A percentile compares a stretch with the other conserved stretches of the same genome.
Conservation (phyloP, 30 jellyfish, hydroid and myxozoan species). For the Catostylus mosaicus region DNA sequence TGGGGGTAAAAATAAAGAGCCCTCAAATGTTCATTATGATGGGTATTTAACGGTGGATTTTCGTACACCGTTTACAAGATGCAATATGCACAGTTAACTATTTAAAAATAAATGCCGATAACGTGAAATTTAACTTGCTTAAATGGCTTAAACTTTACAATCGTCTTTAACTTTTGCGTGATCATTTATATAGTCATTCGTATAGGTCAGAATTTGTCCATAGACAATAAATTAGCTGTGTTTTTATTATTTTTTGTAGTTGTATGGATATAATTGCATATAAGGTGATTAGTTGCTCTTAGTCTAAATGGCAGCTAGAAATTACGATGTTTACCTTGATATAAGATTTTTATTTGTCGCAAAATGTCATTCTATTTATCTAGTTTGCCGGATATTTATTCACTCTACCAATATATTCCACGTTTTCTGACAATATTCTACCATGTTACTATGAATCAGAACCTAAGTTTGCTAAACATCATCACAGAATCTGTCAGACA, state of each 20-base stretch:
- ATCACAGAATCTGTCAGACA: too few relatives aligned
- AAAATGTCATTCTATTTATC: constrained; percentile 61
- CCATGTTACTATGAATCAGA: background rate
- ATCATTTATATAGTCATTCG: constrained; percentile 29
- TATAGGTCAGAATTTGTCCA: constrained; percentile 61
- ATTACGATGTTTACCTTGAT: constrained; percentile 57
- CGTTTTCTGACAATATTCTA: constrained; percentile 9
- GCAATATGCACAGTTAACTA: background rate
- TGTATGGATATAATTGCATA: constrained; percentile 55
- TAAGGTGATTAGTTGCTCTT: constrained; percentile 39
- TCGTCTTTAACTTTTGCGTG: constrained; percentile 31
- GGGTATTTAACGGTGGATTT: background rate
- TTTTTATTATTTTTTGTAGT: constrained; percentile 61
- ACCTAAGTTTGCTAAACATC: too few relatives aligned
- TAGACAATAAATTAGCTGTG: constrained; percentile 71
- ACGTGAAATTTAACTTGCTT: constrained; percentile 19
- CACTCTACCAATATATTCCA: constrained; percentile 29
- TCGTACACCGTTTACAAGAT: background rate
- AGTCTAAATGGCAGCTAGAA: constrained; percentile 25
- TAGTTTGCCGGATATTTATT: constrained; percentile 70
- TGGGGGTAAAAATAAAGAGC: background rate
- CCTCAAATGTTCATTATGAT: background rate
- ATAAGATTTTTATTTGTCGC: constrained; percentile 51
- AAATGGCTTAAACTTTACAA: background rate
- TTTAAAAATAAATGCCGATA: background rate